Percentiles rank a stretch among this genome's conserved stretches.
phyloP scores from a whole-genome alignment of 1,140 invertebrate species.

The Adelges cooleyi region DNA sequence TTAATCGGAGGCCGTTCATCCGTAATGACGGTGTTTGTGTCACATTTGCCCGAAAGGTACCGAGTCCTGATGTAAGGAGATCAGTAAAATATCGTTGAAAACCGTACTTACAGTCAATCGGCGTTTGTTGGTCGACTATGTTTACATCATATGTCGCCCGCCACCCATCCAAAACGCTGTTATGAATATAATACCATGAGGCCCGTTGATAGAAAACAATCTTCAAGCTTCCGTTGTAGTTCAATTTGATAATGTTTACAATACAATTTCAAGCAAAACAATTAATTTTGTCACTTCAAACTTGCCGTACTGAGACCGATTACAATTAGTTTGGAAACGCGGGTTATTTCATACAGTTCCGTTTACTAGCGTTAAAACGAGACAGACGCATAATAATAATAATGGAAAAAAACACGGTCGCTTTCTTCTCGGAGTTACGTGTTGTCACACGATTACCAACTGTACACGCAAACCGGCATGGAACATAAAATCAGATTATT shows the following conservation, averaged over 20 bases:
- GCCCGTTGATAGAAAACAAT: background rate
- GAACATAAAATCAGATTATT: constrained; percentile 8
- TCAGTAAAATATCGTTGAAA: background rate
- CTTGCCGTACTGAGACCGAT: background rate
- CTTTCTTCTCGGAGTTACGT: constrained; percentile 7
- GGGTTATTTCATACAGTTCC: constrained; percentile 3
- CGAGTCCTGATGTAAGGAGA: background rate
- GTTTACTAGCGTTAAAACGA: constrained; percentile 4
- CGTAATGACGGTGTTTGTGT: constrained; percentile 8
- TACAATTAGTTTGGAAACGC: background rate
- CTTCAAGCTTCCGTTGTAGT: background rate
- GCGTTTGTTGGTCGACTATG: background rate
- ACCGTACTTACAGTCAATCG: background rate
- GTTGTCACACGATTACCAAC: constrained; percentile 8
- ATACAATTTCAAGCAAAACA: background rate
- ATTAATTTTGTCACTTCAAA: background rate
- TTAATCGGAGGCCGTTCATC: constrained; percentile 8
- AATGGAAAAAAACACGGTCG: constrained; percentile 15
- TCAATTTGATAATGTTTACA: no score
- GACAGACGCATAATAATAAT: constrained; percentile 22
- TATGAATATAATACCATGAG: background rate
- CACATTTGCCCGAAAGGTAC: background rate
- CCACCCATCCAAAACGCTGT: background rate
- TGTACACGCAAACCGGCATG: background rate
- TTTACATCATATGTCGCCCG: constrained; percentile 15